Conservation (phyloP, 2,888 invertebrate species). For the Oxytorus armatus region DNA sequence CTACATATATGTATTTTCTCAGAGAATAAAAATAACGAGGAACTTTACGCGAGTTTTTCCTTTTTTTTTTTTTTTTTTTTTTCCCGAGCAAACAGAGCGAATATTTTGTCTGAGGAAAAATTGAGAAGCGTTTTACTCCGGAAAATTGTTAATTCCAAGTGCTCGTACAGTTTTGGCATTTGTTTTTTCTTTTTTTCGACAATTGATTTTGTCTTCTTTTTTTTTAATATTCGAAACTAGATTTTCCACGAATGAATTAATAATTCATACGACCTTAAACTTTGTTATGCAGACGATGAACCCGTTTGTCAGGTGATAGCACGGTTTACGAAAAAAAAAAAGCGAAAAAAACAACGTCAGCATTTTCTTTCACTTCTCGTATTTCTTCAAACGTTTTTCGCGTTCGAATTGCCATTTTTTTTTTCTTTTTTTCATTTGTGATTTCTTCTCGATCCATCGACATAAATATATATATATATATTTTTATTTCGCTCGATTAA, state of each 20-base stretch:
- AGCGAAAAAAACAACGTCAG: conserved; percentile 39
- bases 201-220: background rate
- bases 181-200: conserved; percentile 18
- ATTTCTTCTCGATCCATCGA: conserved; percentile 35
- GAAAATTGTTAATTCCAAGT: background rate
- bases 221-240: conserved; percentile 23
- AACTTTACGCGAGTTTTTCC: conserved; percentile 59
- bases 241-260: conserved; percentile 55
- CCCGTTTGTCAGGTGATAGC: conserved; percentile 57
- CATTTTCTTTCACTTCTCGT: conserved; percentile 27
- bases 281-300: conserved; percentile 48
- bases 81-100: conserved; percentile 19
- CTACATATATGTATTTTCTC: conserved; percentile 36
- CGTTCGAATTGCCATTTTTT: conserved; percentile 7
- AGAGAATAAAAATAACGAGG: conserved; percentile 60
- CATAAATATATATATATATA: conserved; percentile 7
- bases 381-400: conserved; percentile 20
- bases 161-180: background rate
- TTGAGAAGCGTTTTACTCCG: conserved; percentile 11
- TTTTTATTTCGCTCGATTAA: conserved; percentile 3
- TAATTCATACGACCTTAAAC: conserved; percentile 43
- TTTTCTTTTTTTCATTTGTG: conserved; percentile 7
- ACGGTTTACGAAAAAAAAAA: conserved; percentile 35
- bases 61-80: conserved; percentile 22
- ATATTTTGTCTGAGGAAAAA: background rate